Evolutionary conservation across 1,140 invertebrate species (phyloP).

Genomic region (Drosophila pruinosa): DNA sequence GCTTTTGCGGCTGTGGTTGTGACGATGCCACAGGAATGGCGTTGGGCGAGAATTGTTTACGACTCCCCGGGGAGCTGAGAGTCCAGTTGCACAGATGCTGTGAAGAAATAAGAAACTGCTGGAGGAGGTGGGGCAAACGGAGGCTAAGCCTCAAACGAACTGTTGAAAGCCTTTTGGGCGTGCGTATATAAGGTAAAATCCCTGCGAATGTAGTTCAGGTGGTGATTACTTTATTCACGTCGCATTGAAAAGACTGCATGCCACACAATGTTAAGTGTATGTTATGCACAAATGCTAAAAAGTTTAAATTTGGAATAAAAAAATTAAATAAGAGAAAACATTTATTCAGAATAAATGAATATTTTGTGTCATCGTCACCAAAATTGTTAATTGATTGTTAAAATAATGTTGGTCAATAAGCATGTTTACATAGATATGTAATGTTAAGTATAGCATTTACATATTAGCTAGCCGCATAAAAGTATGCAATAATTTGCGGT

Average conservation of each 20-base stretch:
- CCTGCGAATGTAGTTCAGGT: constrained; percentile 15
- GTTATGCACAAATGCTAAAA: not conserved
- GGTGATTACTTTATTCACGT: constrained; percentile 13
- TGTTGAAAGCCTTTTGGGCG: constrained; percentile 34
- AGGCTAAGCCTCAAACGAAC: constrained; percentile 41
- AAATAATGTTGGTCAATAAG: too few relatives aligned
- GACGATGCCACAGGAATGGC: not conserved
- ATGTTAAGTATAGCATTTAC: too few relatives aligned
- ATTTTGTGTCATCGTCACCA: too few relatives aligned
- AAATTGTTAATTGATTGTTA: too few relatives aligned
- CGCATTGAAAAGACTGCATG: constrained; percentile 8
- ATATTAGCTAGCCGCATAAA: not conserved
- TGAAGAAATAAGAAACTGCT: constrained; percentile 1
- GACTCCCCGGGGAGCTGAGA: constrained; percentile 50
- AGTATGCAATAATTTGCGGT: constrained; percentile 9
- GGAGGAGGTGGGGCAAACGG: not conserved
- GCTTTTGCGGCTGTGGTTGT: constrained; percentile 61
- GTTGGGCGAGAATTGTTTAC: constrained; percentile 61
- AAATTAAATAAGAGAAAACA: too few relatives aligned
- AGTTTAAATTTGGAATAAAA: too few relatives aligned
- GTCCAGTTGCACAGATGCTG: constrained; percentile 30
- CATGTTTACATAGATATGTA: too few relatives aligned
- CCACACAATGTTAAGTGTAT: constrained; percentile 9
- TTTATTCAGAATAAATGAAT: too few relatives aligned
- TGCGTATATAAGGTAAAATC: constrained; percentile 11